These are phyloP conservation scores for Myopa testacea DNA, from an alignment of 2,888 invertebrate genomes.

Conservation along the genomic window DNA sequence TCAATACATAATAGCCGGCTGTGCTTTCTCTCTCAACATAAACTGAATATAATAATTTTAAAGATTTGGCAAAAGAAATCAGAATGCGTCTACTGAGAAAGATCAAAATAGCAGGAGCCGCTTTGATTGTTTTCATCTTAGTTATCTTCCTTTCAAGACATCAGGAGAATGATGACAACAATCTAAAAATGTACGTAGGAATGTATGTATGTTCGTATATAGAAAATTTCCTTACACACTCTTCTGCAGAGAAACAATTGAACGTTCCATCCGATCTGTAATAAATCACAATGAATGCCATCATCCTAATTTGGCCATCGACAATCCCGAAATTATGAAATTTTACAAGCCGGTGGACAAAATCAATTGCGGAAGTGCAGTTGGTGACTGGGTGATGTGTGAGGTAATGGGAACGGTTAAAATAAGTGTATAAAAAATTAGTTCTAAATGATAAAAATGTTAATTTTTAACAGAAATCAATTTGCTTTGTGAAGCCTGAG, in stretches of 20 bases:
- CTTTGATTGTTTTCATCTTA: conserved; percentile 41
- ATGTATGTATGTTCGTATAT: neutral
- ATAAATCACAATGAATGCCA: conserved; percentile 72
- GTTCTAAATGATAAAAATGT: no score
- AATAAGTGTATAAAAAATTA: no score
- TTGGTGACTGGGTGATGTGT: conserved; percentile 83
- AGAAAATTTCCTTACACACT: neutral
- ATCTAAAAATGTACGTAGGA: conserved; percentile 57
- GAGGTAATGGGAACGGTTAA: conserved; percentile 69
- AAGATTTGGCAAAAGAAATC: neutral
- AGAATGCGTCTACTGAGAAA: conserved; percentile 16
- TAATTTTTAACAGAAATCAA: conserved; percentile 58
- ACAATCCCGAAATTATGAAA: conserved; percentile 79
- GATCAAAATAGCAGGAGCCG: conserved; percentile 40
- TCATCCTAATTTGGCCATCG: conserved; percentile 75
- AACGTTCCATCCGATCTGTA: conserved; percentile 68
- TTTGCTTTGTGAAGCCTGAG: conserved; percentile 65
- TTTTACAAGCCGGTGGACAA: conserved; percentile 74
- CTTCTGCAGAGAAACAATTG: conserved; percentile 68
- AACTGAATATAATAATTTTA: neutral
- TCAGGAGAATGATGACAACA: conserved; percentile 53
- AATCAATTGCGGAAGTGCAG: conserved; percentile 73
- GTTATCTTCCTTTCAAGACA: conserved; percentile 45
- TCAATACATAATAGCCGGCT: no score
- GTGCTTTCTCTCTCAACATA: neutral